phyloP scores from a whole-genome alignment of 1,140 invertebrate genomes.

The Caenorhabditis latens region DNA sequence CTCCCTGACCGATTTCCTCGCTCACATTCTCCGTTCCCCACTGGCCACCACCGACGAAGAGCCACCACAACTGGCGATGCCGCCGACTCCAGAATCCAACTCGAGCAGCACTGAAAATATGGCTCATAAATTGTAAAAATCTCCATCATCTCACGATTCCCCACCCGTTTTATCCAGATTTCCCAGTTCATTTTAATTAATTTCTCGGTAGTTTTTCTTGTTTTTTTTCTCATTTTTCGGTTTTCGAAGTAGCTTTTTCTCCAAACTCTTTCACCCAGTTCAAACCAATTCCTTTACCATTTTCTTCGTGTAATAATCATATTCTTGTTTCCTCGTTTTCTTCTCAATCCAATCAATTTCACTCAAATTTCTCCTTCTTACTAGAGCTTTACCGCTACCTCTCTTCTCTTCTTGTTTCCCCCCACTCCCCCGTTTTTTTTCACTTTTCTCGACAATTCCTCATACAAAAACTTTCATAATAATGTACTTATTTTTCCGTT shows the following conservation, averaged over 20 bases:
- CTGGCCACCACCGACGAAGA: conserved; percentile 41
- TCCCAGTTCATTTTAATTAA: neutral
- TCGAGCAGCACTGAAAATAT: conserved; percentile 35
- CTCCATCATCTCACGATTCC: neutral
- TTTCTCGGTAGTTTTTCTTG: neutral
- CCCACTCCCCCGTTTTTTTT: neutral
- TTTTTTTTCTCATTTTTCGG: neutral
- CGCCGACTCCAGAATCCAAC: conserved; percentile 27
- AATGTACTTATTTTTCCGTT: neutral
- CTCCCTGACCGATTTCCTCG: conserved; percentile 33
- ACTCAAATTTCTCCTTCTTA: neutral
- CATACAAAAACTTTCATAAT: neutral
- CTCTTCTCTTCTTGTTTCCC: neutral
- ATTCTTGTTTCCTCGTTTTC: conserved; percentile 3
- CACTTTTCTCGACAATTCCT: neutral
- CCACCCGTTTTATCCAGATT: neutral
- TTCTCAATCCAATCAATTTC: neutral
- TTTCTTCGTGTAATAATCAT: conserved; percentile 38
- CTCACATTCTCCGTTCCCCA: conserved; percentile 30
- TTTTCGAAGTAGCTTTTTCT: neutral
- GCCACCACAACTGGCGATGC: conserved; percentile 4
- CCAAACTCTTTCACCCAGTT: neutral
- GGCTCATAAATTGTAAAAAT: neutral
- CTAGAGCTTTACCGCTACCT: conserved; percentile 51
- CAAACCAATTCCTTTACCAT: neutral